Percentiles rank a stretch among this genome's conserved stretches.
phyloP scores from a whole-genome alignment of 1,140 invertebrate species.

The Halesus radiatus region DNA sequence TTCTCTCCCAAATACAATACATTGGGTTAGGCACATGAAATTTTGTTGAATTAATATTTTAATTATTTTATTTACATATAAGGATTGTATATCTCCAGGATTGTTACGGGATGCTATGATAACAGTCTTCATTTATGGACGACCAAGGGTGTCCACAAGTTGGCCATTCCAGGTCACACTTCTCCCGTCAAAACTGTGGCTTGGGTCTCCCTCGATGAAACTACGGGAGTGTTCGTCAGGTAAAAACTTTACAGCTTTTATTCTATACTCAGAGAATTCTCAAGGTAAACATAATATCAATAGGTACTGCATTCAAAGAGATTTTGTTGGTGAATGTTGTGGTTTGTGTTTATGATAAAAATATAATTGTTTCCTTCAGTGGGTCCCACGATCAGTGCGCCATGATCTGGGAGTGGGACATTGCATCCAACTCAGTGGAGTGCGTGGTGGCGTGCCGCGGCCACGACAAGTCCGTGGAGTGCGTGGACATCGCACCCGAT shows the following conservation, averaged over 20 bases:
- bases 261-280: not conserved
- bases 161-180: constrained; percentile 89
- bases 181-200: constrained; percentile 88
- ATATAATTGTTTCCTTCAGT: constrained; percentile 66
- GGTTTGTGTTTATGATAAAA: not conserved
- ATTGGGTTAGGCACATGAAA: not conserved
- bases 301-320: constrained; percentile 38
- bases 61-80: constrained; percentile 38
- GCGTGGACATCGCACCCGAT: constrained; percentile 80
- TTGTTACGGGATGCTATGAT: constrained; percentile 96
- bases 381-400: constrained; percentile 94
- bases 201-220: constrained; percentile 82
- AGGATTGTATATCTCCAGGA: no score
- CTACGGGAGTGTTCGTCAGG: constrained; percentile 82
- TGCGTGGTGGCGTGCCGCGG: constrained; percentile 87
- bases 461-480: constrained; percentile 91
- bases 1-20: no score
- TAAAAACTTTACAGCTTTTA: constrained; percentile 59
- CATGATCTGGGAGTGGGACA: constrained; percentile 92
- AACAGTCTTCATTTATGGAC: constrained; percentile 93
- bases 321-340: not conserved
- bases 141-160: constrained; percentile 84
- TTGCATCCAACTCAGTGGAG: constrained; percentile 81
- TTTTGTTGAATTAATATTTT: not conserved
- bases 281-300: not conserved